Conservation (phyloP, 2,113 vertebrate species). For the Myrmecophaga tridactyla region DNA sequence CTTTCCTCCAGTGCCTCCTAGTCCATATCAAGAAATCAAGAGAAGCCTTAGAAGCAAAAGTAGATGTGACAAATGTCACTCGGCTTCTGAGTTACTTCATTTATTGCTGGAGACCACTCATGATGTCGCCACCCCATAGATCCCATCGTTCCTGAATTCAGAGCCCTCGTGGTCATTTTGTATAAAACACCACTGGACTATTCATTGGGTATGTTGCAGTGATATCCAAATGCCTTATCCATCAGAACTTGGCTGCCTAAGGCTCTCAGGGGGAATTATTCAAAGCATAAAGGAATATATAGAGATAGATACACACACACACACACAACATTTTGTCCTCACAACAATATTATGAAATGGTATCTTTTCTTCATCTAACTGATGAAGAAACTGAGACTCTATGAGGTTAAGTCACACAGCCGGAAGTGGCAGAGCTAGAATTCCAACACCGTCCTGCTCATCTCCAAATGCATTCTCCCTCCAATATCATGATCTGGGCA, state of each 20-base stretch:
- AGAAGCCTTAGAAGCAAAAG: not conserved
- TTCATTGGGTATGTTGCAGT: not conserved
- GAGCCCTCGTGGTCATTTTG: not conserved
- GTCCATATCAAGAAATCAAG: not conserved
- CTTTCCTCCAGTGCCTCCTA: no score
- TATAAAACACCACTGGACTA: not conserved
- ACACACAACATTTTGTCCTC: not conserved
- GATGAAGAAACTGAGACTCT: constrained; percentile 33
- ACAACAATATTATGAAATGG: not conserved
- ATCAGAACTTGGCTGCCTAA: not conserved
- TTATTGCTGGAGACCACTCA: not conserved
- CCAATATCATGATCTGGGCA: not conserved
- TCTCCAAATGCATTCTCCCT: not conserved
- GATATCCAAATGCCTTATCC: not conserved
- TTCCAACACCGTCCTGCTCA: not conserved
- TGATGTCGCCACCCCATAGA: not conserved
- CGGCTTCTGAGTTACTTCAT: not conserved
- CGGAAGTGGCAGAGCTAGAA: constrained; percentile 15
- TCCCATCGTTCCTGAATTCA: not conserved
- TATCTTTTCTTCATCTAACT: constrained; percentile 36
- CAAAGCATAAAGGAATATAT: not conserved
- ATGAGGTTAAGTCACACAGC: not conserved
- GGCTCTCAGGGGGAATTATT: not conserved
- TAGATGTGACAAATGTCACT: not conserved
- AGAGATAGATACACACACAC: not conserved